Evolutionary conservation across 2,113 vertebrate species (phyloP).

Genomic region (Ailuropoda melanoleuca): DNA sequence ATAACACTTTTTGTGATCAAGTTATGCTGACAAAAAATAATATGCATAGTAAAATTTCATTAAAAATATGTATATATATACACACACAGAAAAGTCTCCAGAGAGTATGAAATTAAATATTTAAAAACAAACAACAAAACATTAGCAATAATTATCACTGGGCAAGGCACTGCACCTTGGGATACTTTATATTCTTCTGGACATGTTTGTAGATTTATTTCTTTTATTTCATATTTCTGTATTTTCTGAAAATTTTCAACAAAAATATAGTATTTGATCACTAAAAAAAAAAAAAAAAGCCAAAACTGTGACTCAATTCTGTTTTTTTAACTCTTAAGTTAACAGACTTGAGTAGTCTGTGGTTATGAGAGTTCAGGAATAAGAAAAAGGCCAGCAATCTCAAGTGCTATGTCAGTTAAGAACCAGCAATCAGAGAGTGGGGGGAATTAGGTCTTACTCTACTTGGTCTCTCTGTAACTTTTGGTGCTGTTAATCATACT

Average conservation of each 20-base stretch:
- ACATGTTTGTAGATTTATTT: background rate
- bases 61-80: background rate
- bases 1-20: background rate
- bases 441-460: background rate
- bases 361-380: background rate
- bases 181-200: background rate
- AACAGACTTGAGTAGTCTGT: background rate
- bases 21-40: background rate
- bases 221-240: background rate
- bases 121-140: background rate
- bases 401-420: too few relatives aligned
- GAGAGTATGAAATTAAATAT: background rate
- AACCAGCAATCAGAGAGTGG: background rate
- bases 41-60: background rate
- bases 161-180: background rate
- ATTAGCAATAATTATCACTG: background rate
- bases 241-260: conserved; percentile 3
- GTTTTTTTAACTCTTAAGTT: background rate
- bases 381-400: background rate
- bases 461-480: background rate
- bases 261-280: background rate
- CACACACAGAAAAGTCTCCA: background rate
- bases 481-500: background rate
- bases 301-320: background rate
- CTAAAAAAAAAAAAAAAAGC: background rate